These are phyloP conservation scores for Watsonalla binaria DNA, from an alignment of 2,888 invertebrate species.

Conservation along the genomic window DNA sequence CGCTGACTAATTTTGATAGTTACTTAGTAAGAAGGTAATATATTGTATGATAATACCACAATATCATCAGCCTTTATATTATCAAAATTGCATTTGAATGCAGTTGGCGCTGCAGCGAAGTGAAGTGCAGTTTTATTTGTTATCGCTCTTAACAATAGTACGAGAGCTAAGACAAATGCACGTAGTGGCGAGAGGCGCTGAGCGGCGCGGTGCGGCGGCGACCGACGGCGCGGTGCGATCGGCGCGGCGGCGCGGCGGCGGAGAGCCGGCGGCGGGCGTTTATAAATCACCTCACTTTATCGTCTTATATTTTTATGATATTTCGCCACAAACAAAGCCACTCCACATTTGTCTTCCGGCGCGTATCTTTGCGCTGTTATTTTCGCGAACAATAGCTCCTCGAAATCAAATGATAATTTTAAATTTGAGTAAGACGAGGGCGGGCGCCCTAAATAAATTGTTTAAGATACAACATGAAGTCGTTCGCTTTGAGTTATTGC, in stretches of 20 bases:
- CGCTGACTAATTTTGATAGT: too few relatives aligned
- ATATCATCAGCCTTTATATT: too few relatives aligned
- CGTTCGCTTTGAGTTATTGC: conserved; percentile 34
- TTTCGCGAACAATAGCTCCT: conserved; percentile 48
- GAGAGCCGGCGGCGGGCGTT: conserved; percentile 6
- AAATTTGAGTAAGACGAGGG: conserved; percentile 42
- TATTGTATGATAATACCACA: too few relatives aligned
- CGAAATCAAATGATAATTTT: conserved; percentile 62
- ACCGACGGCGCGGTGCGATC: background rate
- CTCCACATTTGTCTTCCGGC: conserved; percentile 53
- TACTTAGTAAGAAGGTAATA: too few relatives aligned
- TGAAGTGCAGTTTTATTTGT: too few relatives aligned
- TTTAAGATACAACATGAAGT: conserved; percentile 39
- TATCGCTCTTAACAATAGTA: too few relatives aligned
- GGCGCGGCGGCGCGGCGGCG: conserved; percentile 1
- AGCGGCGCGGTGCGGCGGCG: background rate
- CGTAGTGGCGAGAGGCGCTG: conserved; percentile 3
- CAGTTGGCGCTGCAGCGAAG: too few relatives aligned
- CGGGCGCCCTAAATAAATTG: conserved; percentile 37
- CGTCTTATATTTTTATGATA: conserved; percentile 61
- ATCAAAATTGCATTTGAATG: too few relatives aligned
- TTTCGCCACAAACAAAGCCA: conserved; percentile 60
- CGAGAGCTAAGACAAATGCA: conserved; percentile 10
- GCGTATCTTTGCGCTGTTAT: conserved; percentile 48
- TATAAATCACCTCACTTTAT: conserved; percentile 56